phyloP scores from a whole-genome alignment of 1,140 invertebrate species.

The Penaeus vannamei region DNA sequence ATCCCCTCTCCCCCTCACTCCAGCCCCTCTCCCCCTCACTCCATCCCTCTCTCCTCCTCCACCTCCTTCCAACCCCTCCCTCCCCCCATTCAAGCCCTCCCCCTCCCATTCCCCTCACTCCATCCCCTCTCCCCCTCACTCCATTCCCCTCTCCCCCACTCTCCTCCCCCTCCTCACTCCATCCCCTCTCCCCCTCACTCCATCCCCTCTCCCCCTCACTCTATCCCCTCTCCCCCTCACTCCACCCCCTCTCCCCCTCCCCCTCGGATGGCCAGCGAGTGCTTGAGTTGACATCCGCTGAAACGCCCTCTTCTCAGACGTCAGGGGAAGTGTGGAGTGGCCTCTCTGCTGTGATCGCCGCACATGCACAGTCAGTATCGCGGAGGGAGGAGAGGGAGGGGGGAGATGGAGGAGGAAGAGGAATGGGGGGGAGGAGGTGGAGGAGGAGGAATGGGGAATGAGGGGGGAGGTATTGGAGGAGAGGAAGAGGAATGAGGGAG shows the following conservation, averaged over 20 bases:
- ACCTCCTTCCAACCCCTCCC: not conserved
- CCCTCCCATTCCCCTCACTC: not conserved
- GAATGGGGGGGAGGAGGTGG: too few relatives aligned
- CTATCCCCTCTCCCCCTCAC: not conserved
- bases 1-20: too few relatives aligned
- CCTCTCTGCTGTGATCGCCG: not conserved
- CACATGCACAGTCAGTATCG: not conserved
- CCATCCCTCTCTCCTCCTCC: not conserved
- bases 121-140: too few relatives aligned
- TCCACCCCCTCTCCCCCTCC: conserved; percentile 12
- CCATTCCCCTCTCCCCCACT: not conserved
- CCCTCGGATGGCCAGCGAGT: conserved; percentile 9
- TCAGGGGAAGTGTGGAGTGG: conserved; percentile 38
- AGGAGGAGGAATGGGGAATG: not conserved
- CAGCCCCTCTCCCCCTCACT: too few relatives aligned
- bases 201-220: not conserved
- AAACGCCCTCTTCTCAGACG: conserved; percentile 52
- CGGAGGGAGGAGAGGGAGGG: not conserved
- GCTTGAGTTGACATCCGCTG: conserved; percentile 46
- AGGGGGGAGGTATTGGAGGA: not conserved
- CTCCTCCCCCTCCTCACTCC: too few relatives aligned
- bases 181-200: not conserved
- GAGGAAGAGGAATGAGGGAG: not conserved
- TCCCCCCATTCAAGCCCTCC: not conserved
- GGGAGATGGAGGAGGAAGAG: not conserved